Base-by-base conservation (phyloP, 2,888 invertebrate species). In the Ophion ellenae region DNA sequence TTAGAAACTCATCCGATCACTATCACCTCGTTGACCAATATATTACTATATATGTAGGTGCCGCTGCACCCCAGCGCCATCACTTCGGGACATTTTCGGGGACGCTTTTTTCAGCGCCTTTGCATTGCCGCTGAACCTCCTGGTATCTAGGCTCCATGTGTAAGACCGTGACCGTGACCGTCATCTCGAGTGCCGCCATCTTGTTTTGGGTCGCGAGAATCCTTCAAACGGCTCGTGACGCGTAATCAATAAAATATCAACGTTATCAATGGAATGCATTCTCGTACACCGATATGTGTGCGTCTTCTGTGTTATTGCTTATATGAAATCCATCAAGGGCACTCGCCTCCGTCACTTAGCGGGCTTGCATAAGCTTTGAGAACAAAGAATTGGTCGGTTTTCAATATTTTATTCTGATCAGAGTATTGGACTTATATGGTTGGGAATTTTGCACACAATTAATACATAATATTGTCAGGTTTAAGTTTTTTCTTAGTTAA, bases 301-400 rank as follows among this genome's bases (percentile, higher is more conserved):
- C n/a, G 61, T 32, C 9, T 3, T 10, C 10, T 45, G 5, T 63
- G 17, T 45, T 59, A 4, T 69, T 70, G 20, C 17, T 69, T 20
- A 24, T 45, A 76, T 17, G 17, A n/a, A 45, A 70, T 70, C 32
- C 45, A n/a, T 53, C 81, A 85, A 81, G 85, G 70, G 78, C 75
- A 57, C 53, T 40, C 40, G 24, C 28, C 3, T n/a, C 47, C 17
- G 53, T 17, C 17, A 53, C 17, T 53, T 17, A 53, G 4, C 53
- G 14, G 53, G 17, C 2, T 14, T 53, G 17, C 53, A 17, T 17
- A 53, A 53, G 53, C 53, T 14, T 53, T 1, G 53, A 5, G 5
- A 3, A 0, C 14, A 14, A 53, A 53, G 4, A 53, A 53, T 17
- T 4, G 53, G 53, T 53, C 14, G 53, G 14, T 53, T 14, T 53